Conservation (phyloP, 2,888 invertebrate genomes). For the Chrysotoxum bicinctum region DNA sequence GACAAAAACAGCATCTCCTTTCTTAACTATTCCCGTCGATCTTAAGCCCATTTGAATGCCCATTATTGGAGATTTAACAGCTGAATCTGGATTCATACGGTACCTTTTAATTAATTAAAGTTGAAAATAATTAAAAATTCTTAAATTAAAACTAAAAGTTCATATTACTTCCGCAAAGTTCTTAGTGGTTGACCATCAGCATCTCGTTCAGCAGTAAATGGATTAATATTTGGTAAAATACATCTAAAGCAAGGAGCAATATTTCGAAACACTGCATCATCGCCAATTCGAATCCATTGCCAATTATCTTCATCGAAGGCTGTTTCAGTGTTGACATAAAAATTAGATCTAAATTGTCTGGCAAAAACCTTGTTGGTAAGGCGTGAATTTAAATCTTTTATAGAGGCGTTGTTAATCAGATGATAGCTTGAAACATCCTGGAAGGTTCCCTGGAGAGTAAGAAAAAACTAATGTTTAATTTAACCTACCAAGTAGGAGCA, state of each 20-base stretch:
- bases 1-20: constrained; percentile 83
- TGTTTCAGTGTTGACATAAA: constrained; percentile 84
- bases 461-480: not conserved
- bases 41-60: constrained; percentile 83
- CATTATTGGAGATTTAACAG: constrained; percentile 80
- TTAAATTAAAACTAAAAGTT: not conserved
- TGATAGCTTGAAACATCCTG: constrained; percentile 87
- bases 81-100: constrained; percentile 26
- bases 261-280: constrained; percentile 75
- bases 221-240: constrained; percentile 87
- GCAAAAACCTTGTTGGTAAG: constrained; percentile 82
- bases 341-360: constrained; percentile 87
- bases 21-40: constrained; percentile 80
- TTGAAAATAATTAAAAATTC: constrained; percentile 31
- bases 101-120: constrained; percentile 30
- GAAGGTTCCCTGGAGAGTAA: constrained; percentile 83
- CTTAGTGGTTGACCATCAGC: constrained; percentile 85
- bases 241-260: constrained; percentile 83
- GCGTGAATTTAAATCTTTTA: constrained; percentile 86
- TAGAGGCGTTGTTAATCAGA: constrained; percentile 86
- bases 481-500: not conserved
- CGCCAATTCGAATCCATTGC: constrained; percentile 87
- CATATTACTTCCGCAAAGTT: constrained; percentile 85
- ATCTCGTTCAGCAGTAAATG: constrained; percentile 85
- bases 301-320: constrained; percentile 87